Evolutionary conservation across 2,888 invertebrate genomes (phyloP).

Genomic region (Rhorus exstirpatorius): DNA sequence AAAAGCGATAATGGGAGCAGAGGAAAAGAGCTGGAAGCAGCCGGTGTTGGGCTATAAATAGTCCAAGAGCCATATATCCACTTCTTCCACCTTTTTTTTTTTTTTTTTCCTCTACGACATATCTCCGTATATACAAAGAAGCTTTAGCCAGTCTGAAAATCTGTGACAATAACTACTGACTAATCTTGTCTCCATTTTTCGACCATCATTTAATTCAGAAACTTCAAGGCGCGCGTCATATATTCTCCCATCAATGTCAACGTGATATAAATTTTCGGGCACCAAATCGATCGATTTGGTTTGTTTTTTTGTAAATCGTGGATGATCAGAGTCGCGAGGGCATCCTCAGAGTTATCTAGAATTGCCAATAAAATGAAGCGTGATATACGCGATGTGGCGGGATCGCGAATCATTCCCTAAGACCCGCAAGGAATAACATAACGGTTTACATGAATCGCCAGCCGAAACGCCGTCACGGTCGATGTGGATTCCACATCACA

Average conservation of each 20-base stretch:
- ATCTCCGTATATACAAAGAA: too few relatives aligned
- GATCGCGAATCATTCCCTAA: neutral
- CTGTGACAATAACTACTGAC: too few relatives aligned
- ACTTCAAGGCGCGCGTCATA: too few relatives aligned
- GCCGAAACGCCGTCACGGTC: slow-evolving; percentile 2
- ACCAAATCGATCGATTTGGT: neutral
- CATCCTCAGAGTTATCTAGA: neutral
- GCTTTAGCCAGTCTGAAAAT: too few relatives aligned
- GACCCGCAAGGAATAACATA: neutral
- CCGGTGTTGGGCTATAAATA: slow-evolving; percentile 58
- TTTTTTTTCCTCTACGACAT: too few relatives aligned
- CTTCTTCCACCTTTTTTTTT: neutral
- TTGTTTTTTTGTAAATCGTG: neutral
- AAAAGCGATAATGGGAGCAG: too few relatives aligned
- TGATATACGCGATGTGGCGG: neutral
- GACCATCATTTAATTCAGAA: too few relatives aligned
- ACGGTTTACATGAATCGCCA: neutral
- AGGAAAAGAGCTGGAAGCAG: slow-evolving; percentile 11
- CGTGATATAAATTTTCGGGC: too few relatives aligned
- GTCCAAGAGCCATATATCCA: neutral
- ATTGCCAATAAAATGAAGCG: neutral
- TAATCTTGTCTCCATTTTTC: too few relatives aligned
- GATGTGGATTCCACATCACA: slow-evolving; percentile 26
- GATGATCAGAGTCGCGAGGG: neutral
- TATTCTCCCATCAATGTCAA: too few relatives aligned